Conservation (phyloP, 1,140 invertebrate genomes). For the Drosophila lini region DNA sequence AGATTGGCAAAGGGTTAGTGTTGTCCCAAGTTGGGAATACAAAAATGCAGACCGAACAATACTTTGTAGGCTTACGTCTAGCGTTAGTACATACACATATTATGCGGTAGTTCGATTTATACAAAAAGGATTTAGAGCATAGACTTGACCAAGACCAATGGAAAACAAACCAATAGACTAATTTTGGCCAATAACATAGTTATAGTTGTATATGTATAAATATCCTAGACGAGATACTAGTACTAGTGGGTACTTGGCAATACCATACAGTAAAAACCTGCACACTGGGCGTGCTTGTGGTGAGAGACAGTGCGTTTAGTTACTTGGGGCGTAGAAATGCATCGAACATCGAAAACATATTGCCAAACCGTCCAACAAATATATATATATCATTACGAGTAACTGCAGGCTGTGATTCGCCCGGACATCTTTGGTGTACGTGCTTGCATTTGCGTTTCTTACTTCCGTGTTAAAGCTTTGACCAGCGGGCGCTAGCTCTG, state of each 20-base stretch:
- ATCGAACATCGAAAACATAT: constrained; percentile 48
- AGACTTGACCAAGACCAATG: constrained; percentile 60
- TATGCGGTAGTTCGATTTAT: constrained; percentile 30
- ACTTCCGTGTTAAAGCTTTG: constrained; percentile 64
- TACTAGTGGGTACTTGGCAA: constrained; percentile 54
- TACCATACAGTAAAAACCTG: constrained; percentile 71
- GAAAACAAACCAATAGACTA: constrained; percentile 56
- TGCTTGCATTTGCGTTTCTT: constrained; percentile 45
- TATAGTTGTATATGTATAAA: constrained; percentile 23
- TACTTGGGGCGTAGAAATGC: constrained; percentile 58
- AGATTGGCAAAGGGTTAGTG: constrained; percentile 54
- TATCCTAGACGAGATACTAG: constrained; percentile 54
- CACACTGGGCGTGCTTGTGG: constrained; percentile 42
- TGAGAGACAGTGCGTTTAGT: constrained; percentile 51
- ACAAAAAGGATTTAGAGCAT: constrained; percentile 35
- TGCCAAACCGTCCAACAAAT: constrained; percentile 50
- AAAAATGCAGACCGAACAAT: constrained; percentile 54
- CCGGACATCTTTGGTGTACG: constrained; percentile 69
- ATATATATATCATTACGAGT: constrained; percentile 22
- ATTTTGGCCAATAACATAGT: constrained; percentile 69
- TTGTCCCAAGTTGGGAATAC: constrained; percentile 46
- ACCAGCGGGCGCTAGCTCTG: constrained; percentile 36
- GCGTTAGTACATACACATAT: constrained; percentile 30
- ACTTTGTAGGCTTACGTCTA: constrained; percentile 41
- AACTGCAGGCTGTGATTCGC: constrained; percentile 28